Conservation (phyloP, 2,113 vertebrate species). For the Rhinolophus sinicus region DNA sequence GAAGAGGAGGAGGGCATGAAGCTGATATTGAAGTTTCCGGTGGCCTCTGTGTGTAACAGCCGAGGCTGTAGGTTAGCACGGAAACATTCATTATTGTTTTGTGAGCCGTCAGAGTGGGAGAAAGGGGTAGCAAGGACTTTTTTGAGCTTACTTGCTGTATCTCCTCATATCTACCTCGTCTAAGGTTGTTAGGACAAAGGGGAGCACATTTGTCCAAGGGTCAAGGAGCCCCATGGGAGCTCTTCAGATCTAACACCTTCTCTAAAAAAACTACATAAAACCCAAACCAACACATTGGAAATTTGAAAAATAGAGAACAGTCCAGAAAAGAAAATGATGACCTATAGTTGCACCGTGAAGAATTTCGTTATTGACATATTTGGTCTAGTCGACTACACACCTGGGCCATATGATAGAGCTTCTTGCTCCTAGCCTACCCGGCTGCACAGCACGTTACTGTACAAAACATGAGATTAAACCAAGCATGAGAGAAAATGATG, state of each 20-base stretch:
- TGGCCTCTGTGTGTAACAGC: neutral
- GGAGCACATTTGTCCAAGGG: neutral
- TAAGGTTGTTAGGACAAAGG: neutral
- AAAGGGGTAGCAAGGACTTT: neutral
- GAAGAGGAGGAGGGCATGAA: neutral
- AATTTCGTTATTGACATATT: neutral
- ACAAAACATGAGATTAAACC: neutral
- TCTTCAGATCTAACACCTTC: neutral
- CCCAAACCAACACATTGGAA: neutral
- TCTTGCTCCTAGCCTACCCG: neutral
- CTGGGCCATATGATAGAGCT: fast-evolving
- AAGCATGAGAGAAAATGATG: no score
- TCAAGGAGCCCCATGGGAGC: neutral
- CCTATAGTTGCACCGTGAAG: fast-evolving
- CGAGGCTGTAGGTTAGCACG: neutral
- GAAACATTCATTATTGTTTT: neutral
- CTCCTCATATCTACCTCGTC: neutral
- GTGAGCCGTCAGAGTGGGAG: neutral
- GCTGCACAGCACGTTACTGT: neutral
- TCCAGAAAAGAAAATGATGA: neutral
- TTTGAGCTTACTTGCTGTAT: neutral
- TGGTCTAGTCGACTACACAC: no score
- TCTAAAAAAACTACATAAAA: neutral
- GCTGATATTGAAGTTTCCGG: neutral
- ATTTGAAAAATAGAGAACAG: neutral